phyloP scores from a whole-genome alignment of 2,113 vertebrate genomes.

The Chroicocephalus ridibundus region DNA sequence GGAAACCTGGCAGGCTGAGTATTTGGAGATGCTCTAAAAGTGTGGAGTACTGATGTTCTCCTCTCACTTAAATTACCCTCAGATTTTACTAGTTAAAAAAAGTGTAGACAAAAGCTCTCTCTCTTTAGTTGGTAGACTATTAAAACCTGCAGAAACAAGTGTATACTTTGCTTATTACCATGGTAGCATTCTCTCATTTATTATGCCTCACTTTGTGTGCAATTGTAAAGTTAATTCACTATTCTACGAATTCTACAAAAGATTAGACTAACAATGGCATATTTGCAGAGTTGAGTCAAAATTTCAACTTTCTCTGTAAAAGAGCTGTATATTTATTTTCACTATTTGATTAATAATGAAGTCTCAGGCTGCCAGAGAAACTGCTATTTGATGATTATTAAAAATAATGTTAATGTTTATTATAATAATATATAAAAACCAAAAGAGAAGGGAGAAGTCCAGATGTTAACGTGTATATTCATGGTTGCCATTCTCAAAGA shows the following conservation, averaged over 20 bases:
- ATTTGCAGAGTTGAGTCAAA: constrained; percentile 31
- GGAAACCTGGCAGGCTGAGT: neutral
- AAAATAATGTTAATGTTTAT: constrained; percentile 45
- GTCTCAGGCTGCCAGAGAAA: constrained; percentile 18
- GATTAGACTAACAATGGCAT: constrained; percentile 8
- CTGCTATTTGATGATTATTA: constrained; percentile 28
- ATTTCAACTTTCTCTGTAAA: neutral
- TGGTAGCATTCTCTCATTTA: neutral
- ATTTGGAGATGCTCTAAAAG: neutral
- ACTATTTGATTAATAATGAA: constrained; percentile 8
- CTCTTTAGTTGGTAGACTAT: neutral
- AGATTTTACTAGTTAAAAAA: neutral
- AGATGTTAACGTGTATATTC: constrained; percentile 53
- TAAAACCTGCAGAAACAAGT: neutral
- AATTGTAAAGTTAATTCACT: constrained; percentile 12
- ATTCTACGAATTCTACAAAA: constrained; percentile 5
- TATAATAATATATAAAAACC: neutral
- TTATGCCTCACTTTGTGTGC: neutral
- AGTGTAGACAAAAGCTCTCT: neutral
- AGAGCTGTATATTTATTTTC: constrained; percentile 10
- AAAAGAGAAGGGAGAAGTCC: constrained; percentile 9
- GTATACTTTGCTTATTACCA: constrained; percentile 1
- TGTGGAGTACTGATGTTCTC: neutral
- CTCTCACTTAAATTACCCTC: neutral
- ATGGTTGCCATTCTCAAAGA: neutral